Evolutionary conservation across 2,888 invertebrate species (phyloP).

Genomic region (Dione vanillae): DNA sequence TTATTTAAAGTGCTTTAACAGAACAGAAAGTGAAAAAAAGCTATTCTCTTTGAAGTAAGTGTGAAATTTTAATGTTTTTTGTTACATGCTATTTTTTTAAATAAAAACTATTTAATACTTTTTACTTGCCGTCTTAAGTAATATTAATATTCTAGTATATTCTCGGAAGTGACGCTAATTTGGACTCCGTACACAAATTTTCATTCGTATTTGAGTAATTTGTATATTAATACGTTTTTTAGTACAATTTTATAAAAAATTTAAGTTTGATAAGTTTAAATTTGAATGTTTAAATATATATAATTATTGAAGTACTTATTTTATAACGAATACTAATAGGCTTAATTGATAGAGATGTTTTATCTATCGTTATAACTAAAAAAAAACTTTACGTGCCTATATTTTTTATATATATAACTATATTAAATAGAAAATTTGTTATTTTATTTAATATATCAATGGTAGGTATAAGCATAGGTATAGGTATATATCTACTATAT

Average conservation of each 20-base stretch:
- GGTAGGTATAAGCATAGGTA: no score
- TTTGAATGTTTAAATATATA: slow-evolving; percentile 11
- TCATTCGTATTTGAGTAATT: slow-evolving; percentile 15
- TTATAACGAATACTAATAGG: not conserved
- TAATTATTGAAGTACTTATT: slow-evolving; percentile 13
- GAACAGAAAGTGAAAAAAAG: slow-evolving; percentile 1
- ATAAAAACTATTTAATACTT: not conserved
- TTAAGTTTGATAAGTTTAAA: not conserved
- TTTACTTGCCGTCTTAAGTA: slow-evolving; percentile 10
- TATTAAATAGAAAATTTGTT: no score
- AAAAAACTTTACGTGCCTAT: no score
- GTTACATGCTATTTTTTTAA: slow-evolving; percentile 4
- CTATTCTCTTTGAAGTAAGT: slow-evolving; percentile 4
- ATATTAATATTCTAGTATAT: slow-evolving; percentile 12
- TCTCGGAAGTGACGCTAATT: slow-evolving; percentile 20
- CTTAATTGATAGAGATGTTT: slow-evolving; percentile 1
- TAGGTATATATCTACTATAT: no score
- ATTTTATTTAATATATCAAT: no score
- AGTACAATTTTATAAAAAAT: slow-evolving; percentile 2
- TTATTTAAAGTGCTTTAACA: slow-evolving; percentile 3
- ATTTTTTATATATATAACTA: no score
- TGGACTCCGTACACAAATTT: slow-evolving; percentile 12
- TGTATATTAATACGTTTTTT: slow-evolving; percentile 16
- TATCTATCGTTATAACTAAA: not conserved
- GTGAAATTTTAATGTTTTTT: not conserved